phyloP scores from a whole-genome alignment of 2,888 invertebrate species.

The Cryptops parisi region DNA sequence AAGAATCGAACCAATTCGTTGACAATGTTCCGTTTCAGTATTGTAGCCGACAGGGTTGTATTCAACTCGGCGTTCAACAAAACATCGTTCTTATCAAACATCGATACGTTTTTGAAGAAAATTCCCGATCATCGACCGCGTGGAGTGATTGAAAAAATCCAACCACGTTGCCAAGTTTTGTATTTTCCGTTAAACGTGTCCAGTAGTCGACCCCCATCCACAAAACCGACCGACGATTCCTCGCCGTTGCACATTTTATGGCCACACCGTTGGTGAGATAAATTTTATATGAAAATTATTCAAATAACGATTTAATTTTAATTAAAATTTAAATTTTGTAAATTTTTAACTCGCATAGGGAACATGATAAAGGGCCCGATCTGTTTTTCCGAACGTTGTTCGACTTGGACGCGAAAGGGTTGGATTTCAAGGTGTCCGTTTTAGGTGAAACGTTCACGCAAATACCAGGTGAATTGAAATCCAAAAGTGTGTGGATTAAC shows the following conservation, averaged over 20 bases:
- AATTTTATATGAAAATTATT: slow-evolving; percentile 10
- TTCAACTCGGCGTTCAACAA: slow-evolving; percentile 58
- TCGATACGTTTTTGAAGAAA: slow-evolving; percentile 44
- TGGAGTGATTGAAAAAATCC: slow-evolving; percentile 39
- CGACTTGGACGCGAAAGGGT: slow-evolving; percentile 37
- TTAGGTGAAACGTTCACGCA: slow-evolving; percentile 47
- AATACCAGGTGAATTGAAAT: slow-evolving; percentile 34
- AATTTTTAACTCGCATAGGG: slow-evolving; percentile 41
- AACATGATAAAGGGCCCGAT: slow-evolving; percentile 58
- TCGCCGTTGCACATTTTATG: slow-evolving; percentile 47
- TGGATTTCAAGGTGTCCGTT: slow-evolving; percentile 44
- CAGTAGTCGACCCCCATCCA: not conserved
- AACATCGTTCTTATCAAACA: slow-evolving; percentile 47
- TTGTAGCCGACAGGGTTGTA: slow-evolving; percentile 49
- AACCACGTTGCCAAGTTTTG: slow-evolving; percentile 45
- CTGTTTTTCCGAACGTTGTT: slow-evolving; percentile 43
- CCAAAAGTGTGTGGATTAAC: too few species aligned
- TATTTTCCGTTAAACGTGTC: slow-evolving; percentile 41
- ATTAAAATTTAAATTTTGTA: too few species aligned
- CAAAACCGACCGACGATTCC: too few species aligned
- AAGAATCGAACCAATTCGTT: too few species aligned
- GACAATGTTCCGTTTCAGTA: too few species aligned
- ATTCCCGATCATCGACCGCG: slow-evolving; percentile 49
- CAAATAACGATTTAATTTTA: not conserved
- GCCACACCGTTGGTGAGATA: slow-evolving; percentile 56